Evolutionary conservation across 1,140 invertebrate species (phyloP), one percentile per base, ranked within the genome.

Genomic region (Drosophila azteca): DNA sequence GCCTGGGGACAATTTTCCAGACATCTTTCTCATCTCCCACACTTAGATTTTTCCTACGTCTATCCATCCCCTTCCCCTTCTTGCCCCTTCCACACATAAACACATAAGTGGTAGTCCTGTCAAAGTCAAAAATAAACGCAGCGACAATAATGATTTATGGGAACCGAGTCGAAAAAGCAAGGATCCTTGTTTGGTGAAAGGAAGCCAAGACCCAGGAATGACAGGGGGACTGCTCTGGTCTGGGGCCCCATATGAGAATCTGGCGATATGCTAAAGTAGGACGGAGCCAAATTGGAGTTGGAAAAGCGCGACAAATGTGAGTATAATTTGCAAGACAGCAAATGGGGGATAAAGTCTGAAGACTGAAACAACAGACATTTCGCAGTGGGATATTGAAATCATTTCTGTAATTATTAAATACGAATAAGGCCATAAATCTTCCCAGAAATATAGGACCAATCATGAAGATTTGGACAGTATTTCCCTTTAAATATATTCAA

Each of bases 111-210:
- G 80, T 83, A 22, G 79, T 63, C 64, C 79, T 82, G 79, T 83
- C 79, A 82, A 70, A 82, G 79, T 82, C 74, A 69, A 83, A 83
- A 82, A 79, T 82, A 82, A 82, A 75, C 79, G 79, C 69, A 82
- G 64, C 69, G 70, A 83, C 79, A 83, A 82, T 83, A 82, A 82
- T 82, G 79, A 82, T 82, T 82, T 83, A 82, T 82, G 74, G 43
- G 39, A 11, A 15, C 44, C 44, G 49, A 60, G 44, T 62, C 31
- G 62, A 69, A 44, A 65, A 55, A 67, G 58, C 61, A 67, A 80
- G 70, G 67, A 58, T 76, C 53, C 65, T 48, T 59, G 39, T 39
- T 63, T 31, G 39, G 31, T 29, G 26, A 59, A 77, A 66, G 54
- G 53, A 72, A 45, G 44, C 55, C 45, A n/a, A 62, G 62, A 39